A percentile compares a stretch with the other conserved stretches of the same genome.
Evolutionary conservation across 2,888 invertebrate genomes (phyloP).

Genomic region (Danaus chrysippus): DNA sequence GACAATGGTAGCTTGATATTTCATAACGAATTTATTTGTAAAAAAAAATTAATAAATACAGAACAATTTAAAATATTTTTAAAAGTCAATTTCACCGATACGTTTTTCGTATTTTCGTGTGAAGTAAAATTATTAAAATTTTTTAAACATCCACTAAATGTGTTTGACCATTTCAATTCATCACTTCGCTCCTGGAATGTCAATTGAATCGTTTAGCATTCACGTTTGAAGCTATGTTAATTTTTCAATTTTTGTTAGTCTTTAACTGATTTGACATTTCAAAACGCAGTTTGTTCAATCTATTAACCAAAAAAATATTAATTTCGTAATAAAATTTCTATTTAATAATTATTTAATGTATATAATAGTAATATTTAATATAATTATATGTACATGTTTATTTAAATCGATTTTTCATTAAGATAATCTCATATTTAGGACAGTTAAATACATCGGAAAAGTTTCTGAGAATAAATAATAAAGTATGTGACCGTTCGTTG

Average conservation of each 20-base stretch:
- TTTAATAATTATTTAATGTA: too few relatives aligned
- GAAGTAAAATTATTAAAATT: background rate
- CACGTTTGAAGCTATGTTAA: conserved; percentile 1
- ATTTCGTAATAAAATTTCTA: too few relatives aligned
- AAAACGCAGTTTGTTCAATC: too few relatives aligned
- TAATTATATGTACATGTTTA: too few relatives aligned
- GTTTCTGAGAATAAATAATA: conserved; percentile 70
- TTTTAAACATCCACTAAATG: background rate
- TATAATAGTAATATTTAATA: too few relatives aligned
- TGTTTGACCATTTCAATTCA: conserved; percentile 1
- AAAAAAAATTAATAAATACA: background rate
- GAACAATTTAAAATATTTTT: too few relatives aligned
- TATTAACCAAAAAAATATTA: too few relatives aligned
- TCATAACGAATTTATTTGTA: background rate
- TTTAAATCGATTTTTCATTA: too few relatives aligned
- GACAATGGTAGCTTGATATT: too few relatives aligned
- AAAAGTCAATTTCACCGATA: background rate
- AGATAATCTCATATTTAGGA: too few relatives aligned
- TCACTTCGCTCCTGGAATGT: conserved; percentile 10
- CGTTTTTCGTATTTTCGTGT: background rate
- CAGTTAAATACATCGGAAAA: too few relatives aligned
- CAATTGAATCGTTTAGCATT: conserved; percentile 15
- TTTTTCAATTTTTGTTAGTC: conserved; percentile 3
- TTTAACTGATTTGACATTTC: background rate
- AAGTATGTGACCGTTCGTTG: conserved; percentile 55